Base-by-base conservation (phyloP, 1,140 invertebrate genomes). In the Drosophila sproati region DNA sequence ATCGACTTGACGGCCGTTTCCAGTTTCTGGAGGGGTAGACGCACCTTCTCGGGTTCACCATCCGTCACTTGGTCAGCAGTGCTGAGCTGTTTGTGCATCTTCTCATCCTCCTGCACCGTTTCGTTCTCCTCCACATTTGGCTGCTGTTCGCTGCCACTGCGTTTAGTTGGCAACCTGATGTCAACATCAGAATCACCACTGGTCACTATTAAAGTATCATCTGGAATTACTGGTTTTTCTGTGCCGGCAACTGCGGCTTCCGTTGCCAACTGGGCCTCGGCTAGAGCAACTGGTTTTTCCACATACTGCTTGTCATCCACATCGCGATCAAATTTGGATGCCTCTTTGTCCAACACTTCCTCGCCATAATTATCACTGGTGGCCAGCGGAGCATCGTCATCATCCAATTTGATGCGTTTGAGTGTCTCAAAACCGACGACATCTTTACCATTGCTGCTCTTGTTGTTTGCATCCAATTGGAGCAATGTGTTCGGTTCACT, bases 1-100 rank as follows among this genome's bases (percentile, higher is more conserved):
- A 75, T 83, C 74, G 94, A 93, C 57, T 94, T 94, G 66, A 93
- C 85, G 20, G 94, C 94, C 63, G 93, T 93, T 32, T 93, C 92
- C 31, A 92, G 82, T 74, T 94, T 92, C 79, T 87, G 77, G 54
- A 94, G 93, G n/a, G 93, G 86, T 56, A 93, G 92, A 43, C 93
- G 93, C 76, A 92, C 80, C 60, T 92, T 92, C 52, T 92, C 86
- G 55, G 91, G 91, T 80, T 91, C 90, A 89, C 68, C 52, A 61
- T 70, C 85, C 74, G 80, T 89, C 73, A 91, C 57, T 5, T 63
- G 43, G 10, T 67, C 48, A 20, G 29, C 52, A 20, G 29, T 47
- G 34, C 10, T 64, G 8, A 64, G 54, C 41, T 75, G 74, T 62
- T 92, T 90, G 73, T 64, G 73, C 12, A 88, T 57, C 72, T 92